phyloP scores from a whole-genome alignment of 2,797 vertebrate species.

The Pelobates cultripes region DNA sequence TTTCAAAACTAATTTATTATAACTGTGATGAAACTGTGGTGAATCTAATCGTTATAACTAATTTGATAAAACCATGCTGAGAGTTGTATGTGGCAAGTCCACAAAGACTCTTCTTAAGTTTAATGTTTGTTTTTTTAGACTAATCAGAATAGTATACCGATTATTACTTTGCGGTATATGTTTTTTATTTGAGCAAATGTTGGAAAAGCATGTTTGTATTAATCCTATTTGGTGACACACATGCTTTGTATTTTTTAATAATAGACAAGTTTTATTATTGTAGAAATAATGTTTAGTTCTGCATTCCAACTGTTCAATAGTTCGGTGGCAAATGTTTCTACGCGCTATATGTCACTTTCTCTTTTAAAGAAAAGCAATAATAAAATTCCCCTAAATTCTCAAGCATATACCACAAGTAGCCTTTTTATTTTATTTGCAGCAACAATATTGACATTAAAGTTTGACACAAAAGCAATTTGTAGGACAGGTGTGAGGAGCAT shows the following conservation, averaged over 20 bases:
- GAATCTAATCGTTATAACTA: constrained; percentile 42
- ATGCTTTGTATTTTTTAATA: constrained; percentile 8
- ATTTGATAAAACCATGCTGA: constrained; percentile 42
- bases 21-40: constrained; percentile 5
- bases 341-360: neutral
- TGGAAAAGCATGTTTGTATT: too few relatives aligned
- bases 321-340: constrained; percentile 14
- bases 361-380: constrained; percentile 9
- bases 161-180: too few relatives aligned
- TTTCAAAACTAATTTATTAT: constrained; percentile 40
- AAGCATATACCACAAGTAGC: neutral
- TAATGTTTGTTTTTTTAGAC: neutral
- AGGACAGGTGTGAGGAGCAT: neutral
- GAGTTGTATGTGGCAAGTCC: constrained; percentile 29
- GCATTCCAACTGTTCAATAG: constrained; percentile 30
- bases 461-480: neutral
- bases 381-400: neutral
- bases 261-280: constrained; percentile 38
- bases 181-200: too few relatives aligned
- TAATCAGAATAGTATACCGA: neutral
- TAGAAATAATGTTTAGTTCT: constrained; percentile 21
- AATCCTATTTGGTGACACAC: too few relatives aligned
- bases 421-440: neutral
- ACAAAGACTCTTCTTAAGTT: constrained; percentile 37
- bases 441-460: neutral